Evolutionary conservation across 2,797 vertebrate species (phyloP).

Genomic region (Alca torda): DNA sequence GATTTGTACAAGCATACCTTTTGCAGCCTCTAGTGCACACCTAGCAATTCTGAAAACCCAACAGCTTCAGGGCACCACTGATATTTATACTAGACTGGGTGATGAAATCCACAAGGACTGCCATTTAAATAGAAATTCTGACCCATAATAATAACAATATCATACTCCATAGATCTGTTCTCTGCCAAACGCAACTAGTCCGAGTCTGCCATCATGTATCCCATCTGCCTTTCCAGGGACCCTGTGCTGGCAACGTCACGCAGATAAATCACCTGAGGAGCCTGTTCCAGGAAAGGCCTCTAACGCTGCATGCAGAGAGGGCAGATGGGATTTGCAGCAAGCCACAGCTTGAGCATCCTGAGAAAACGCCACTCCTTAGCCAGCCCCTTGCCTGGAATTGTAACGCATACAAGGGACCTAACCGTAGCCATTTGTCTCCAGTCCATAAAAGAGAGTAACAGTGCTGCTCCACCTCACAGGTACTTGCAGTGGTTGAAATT

Average conservation of each 20-base stretch:
- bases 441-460: neutral
- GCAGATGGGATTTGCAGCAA: slow-evolving; percentile 50
- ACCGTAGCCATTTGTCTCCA: neutral
- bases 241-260: neutral
- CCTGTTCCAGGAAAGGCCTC: slow-evolving; percentile 34
- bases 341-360: slow-evolving; percentile 53
- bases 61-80: neutral
- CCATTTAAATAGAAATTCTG: neutral
- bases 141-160: neutral
- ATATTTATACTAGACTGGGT: neutral
- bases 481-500: neutral
- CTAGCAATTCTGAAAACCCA: neutral
- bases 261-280: neutral
- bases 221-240: slow-evolving; percentile 20
- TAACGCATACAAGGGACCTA: fast-evolving
- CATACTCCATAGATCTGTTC: neutral
- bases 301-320: neutral
- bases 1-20: neutral
- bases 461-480: neutral
- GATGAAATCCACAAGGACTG: neutral
- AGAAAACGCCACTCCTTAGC: neutral
- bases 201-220: slow-evolving; percentile 9
- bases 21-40: neutral
- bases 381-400: neutral
- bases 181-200: neutral